Conservation (phyloP, 2,797 vertebrate species). For the Enteromius unitaeniatus region DNA sequence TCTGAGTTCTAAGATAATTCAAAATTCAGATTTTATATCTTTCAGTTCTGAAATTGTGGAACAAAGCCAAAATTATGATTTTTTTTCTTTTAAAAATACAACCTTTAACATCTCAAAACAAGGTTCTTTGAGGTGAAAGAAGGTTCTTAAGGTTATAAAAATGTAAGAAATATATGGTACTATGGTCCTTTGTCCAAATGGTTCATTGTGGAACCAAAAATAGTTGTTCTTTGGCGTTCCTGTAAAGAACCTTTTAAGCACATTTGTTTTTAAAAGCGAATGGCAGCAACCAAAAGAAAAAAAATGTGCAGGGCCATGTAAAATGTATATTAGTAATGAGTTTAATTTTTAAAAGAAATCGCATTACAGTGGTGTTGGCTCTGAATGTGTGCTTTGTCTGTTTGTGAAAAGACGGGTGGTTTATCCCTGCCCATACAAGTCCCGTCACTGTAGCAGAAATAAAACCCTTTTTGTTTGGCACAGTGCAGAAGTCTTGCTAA, state of each 20-base stretch:
- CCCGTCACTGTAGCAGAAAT: background rate
- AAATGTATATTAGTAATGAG: background rate
- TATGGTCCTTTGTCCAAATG: too few relatives aligned
- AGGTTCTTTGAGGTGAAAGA: too few relatives aligned
- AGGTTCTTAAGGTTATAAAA: too few relatives aligned
- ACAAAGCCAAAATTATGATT: background rate
- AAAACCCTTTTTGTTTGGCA: background rate
- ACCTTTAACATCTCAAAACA: too few relatives aligned
- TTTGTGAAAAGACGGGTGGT: background rate
- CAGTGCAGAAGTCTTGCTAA: slow-evolving; percentile 9
- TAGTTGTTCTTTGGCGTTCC: too few relatives aligned
- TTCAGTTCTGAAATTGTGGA: background rate
- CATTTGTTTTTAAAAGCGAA: too few relatives aligned
- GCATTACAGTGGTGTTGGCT: background rate
- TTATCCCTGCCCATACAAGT: background rate
- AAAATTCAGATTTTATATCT: background rate
- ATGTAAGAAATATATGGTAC: too few relatives aligned
- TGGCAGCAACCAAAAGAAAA: background rate
- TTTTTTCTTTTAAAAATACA: background rate
- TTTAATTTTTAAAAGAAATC: background rate
- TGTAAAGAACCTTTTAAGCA: too few relatives aligned
- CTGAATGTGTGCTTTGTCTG: background rate
- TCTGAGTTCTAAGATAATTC: too few relatives aligned
- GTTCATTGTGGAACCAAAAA: too few relatives aligned
- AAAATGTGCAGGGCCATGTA: too few relatives aligned